Percentiles rank a stretch among this genome's conserved stretches.
phyloP scores from a whole-genome alignment of 1,140 invertebrate species.

The Cotesia typhae region DNA sequence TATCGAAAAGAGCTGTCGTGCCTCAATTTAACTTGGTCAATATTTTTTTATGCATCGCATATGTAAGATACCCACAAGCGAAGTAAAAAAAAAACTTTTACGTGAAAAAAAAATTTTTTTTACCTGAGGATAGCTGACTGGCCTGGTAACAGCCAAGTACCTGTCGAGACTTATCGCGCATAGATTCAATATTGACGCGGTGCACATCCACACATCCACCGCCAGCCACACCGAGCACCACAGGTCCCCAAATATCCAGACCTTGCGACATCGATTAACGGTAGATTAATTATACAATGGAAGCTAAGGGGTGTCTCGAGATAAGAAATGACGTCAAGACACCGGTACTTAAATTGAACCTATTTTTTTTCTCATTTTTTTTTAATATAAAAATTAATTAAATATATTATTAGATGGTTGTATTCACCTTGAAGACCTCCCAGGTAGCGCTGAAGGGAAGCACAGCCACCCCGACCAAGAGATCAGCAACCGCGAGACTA shows the following conservation, averaged over 20 bases:
- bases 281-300: slow-evolving; percentile 10
- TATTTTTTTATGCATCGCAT: no score
- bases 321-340: slow-evolving; percentile 6
- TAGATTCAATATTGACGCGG: slow-evolving; percentile 93
- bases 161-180: slow-evolving; percentile 92
- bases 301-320: background rate
- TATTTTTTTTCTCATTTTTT: no score
- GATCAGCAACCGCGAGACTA: slow-evolving; percentile 90
- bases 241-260: slow-evolving; percentile 91
- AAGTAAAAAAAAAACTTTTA: background rate
- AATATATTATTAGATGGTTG: background rate
- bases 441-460: slow-evolving; percentile 88
- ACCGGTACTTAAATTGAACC: background rate
- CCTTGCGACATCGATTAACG: slow-evolving; percentile 60
- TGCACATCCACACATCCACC: slow-evolving; percentile 96
- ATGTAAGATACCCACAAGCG: background rate
- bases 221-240: slow-evolving; percentile 95
- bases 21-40: no score
- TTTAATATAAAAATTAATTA: no score
- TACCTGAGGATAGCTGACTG: slow-evolving; percentile 86
- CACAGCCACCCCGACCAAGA: slow-evolving; percentile 90
- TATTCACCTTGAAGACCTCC: slow-evolving; percentile 84
- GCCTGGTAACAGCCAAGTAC: slow-evolving; percentile 93
- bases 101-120: slow-evolving; percentile 36
- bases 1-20: no score